Conservation (phyloP, 2,797 vertebrate genomes). For the Picus viridis region DNA sequence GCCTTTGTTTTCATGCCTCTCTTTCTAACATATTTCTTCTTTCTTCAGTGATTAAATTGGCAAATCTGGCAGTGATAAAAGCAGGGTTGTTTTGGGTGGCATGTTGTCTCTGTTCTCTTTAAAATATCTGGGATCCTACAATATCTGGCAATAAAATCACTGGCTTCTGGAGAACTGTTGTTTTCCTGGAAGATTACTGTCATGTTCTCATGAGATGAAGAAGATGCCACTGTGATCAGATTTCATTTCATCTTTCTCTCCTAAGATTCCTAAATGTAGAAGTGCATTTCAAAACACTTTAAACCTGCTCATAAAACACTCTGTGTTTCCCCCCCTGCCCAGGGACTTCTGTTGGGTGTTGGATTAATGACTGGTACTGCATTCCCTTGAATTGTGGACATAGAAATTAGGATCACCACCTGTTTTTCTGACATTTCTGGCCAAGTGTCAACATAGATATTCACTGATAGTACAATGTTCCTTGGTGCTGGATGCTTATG, state of each 20-base stretch:
- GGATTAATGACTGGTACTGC: conserved; percentile 5
- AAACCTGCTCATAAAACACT: not conserved
- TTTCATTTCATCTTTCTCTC: not conserved
- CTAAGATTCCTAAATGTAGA: not conserved
- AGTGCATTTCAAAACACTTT: not conserved
- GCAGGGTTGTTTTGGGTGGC: not conserved
- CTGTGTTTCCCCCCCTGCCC: not conserved
- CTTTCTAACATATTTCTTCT: not conserved
- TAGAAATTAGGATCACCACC: not conserved
- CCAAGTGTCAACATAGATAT: not conserved
- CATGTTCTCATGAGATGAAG: not conserved
- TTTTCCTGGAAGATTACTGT: not conserved
- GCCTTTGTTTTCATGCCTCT: not conserved
- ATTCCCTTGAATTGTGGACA: not conserved
- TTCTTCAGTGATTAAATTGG: not conserved
- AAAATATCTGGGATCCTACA: not conserved
- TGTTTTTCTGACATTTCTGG: conserved; percentile 51
- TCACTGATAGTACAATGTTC: conserved; percentile 13
- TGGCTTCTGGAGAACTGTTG: not conserved
- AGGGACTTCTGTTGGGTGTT: not conserved
- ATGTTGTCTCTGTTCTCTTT: not conserved
- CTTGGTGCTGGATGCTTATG: conserved; percentile 18
- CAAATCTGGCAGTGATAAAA: not conserved
- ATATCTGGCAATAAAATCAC: not conserved
- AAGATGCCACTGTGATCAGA: not conserved